These are phyloP conservation scores for Acipenser oxyrinchus DNA, from an alignment of 2,797 vertebrate genomes.

Conservation along the genomic window DNA sequence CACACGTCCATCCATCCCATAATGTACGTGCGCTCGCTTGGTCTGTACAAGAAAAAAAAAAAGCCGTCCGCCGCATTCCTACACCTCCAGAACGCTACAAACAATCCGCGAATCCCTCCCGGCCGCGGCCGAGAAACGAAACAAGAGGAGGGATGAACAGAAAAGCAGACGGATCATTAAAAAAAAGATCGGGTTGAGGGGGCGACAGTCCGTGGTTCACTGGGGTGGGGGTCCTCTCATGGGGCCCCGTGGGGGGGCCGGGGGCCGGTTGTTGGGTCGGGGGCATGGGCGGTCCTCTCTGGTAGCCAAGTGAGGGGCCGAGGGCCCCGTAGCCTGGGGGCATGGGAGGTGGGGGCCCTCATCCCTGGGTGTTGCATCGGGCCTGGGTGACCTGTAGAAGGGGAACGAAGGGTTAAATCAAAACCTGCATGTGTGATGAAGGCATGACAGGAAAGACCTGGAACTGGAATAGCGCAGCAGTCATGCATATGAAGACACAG, in stretches of 20 bases:
- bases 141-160: too few species aligned
- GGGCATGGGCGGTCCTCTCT: conserved; percentile 80
- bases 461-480: too few species aligned
- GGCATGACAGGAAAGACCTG: too few species aligned
- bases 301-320: conserved; percentile 89
- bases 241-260: conserved; percentile 72
- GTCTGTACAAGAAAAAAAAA: conserved; percentile 8
- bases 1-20: conserved; percentile 46
- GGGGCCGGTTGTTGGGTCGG: conserved; percentile 46
- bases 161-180: too few species aligned
- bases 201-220: conserved; percentile 32
- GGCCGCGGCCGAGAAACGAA: too few species aligned
- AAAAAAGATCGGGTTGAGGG: too few species aligned
- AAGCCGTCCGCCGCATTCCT: conserved; percentile 33
- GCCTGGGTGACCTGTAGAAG: conserved; percentile 58
- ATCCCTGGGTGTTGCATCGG: conserved; percentile 82
- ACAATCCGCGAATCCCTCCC: conserved; percentile 21
- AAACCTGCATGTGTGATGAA: too few species aligned
- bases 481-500: too few species aligned
- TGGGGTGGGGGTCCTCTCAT: conserved; percentile 70
- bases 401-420: not conserved
- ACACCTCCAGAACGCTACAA: conserved; percentile 14
- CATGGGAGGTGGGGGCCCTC: conserved; percentile 90
- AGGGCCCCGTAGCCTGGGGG: conserved; percentile 84
- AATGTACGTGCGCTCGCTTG: conserved; percentile 13